Evolutionary conservation across 2,888 invertebrate genomes (phyloP).

Genomic region (Drosophila merina): DNA sequence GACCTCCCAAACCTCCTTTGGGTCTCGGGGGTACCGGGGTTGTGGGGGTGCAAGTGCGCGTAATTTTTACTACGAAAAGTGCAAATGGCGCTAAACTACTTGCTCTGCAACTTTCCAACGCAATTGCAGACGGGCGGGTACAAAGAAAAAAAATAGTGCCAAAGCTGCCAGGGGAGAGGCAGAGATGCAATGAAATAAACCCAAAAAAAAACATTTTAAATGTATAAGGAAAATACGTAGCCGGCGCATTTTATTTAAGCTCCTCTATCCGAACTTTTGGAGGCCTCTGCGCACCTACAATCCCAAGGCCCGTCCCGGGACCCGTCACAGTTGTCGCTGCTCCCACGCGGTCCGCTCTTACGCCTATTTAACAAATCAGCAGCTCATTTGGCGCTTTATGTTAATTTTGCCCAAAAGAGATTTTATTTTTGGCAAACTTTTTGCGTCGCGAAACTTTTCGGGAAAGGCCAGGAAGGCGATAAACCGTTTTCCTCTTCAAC

Average conservation of each 20-base stretch:
- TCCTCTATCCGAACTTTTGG: slow-evolving; percentile 50
- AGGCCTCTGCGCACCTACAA: slow-evolving; percentile 56
- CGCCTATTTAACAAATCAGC: slow-evolving; percentile 76
- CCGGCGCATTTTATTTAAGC: slow-evolving; percentile 45
- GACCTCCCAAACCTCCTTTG: background rate
- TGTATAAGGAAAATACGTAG: slow-evolving; percentile 44
- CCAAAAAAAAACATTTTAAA: slow-evolving; percentile 24
- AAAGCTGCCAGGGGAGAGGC: background rate
- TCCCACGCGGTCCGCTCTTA: slow-evolving; percentile 66
- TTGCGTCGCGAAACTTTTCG: slow-evolving; percentile 46
- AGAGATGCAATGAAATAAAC: background rate
- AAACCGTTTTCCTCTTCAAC: slow-evolving; percentile 42
- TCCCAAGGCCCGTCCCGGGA: slow-evolving; percentile 10
- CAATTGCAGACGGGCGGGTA: slow-evolving; percentile 51
- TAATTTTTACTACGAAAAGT: slow-evolving; percentile 80
- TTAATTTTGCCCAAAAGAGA: slow-evolving; percentile 59
- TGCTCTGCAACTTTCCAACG: slow-evolving; percentile 76
- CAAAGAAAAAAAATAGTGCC: slow-evolving; percentile 39
- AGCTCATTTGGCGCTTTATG: slow-evolving; percentile 77
- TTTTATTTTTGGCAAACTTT: slow-evolving; percentile 42
- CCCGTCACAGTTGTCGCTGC: slow-evolving; percentile 53
- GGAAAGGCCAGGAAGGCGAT: slow-evolving; percentile 25
- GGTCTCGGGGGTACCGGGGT: background rate
- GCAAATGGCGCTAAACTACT: slow-evolving; percentile 79
- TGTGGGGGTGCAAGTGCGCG: slow-evolving; percentile 49